These are phyloP conservation scores for Orius laevigatus DNA, from an alignment of 1,140 invertebrate species.

Conservation along the genomic window DNA sequence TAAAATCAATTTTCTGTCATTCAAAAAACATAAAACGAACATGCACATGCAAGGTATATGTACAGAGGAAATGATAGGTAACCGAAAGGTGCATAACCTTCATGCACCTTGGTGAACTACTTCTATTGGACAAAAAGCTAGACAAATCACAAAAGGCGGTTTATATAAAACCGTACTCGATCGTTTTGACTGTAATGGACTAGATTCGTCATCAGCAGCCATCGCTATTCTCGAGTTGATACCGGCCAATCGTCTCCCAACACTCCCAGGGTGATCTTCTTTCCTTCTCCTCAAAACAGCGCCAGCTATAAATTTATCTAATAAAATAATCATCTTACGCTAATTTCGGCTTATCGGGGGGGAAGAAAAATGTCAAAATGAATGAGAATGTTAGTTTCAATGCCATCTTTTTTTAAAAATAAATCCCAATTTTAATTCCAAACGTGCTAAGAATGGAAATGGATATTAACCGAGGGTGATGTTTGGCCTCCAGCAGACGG, in stretches of 20 bases:
- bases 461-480: neutral
- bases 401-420: neutral
- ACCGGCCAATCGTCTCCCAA: slow-evolving; percentile 43
- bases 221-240: slow-evolving; percentile 36
- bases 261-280: slow-evolving; percentile 25
- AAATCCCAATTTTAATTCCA: too few relatives aligned
- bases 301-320: too few relatives aligned
- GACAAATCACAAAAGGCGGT: neutral
- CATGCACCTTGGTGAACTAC: too few relatives aligned
- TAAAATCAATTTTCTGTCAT: too few relatives aligned
- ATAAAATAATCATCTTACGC: too few relatives aligned
- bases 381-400: neutral
- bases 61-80: neutral
- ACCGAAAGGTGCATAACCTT: too few relatives aligned
- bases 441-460: slow-evolving; percentile 3
- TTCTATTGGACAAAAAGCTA: slow-evolving; percentile 6
- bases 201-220: slow-evolving; percentile 50
- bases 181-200: slow-evolving; percentile 57
- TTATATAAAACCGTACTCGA: slow-evolving; percentile 46
- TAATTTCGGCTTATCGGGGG: too few relatives aligned
- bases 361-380: too few relatives aligned
- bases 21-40: slow-evolving; percentile 6
- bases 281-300: slow-evolving; percentile 3
- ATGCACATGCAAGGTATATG: neutral
- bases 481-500: slow-evolving; percentile 32